Base-by-base conservation (phyloP, 2,888 invertebrate genomes). In the Diabrotica balteata region DNA sequence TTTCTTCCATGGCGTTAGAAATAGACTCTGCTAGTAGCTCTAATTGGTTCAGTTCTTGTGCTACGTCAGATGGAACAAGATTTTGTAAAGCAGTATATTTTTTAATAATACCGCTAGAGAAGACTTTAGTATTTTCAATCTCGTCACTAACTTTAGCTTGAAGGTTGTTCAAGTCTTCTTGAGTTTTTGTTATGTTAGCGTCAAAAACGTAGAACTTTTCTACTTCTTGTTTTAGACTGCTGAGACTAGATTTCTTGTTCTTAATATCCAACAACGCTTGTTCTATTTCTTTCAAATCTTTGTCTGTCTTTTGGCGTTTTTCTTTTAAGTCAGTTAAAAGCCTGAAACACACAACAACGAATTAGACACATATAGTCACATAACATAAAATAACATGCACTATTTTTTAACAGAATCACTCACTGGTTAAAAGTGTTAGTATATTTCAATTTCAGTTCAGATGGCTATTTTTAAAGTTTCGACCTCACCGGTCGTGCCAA, bases 1-100 rank as follows among this genome's bases (percentile, higher is more conserved):
- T 94, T 80, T 94, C 93, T 80, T 95, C 95, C 93, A 96, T 93
- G 59, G 90, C 89, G 77, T 90, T 91, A 62, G 89, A 88, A 65
- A 94, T 87, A 71, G 91, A 90, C 84, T 96, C 96, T 59, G 92
- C 89, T 64, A 93, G 87, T 75, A 96, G 85, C 84, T 96, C 96
- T 79, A 96, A 86, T 72, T 91, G 89, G 59, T 93, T 94, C 75
- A 95, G 86, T 85, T 93, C 90, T 84, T 93, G 92, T 70, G 89
- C 88, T 72, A 94, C 88, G 87, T 95, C 94, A 73, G 91, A 90
- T 69, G 95, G 92, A 72, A 89, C 82, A 54, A 87, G 80, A 75
- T 90, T 90, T 78, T 89, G 87, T 73, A 88, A 85, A 72, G 87
- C 86, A 67, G 88, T 86, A 85, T 91, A 92, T 51, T 87, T 86